phyloP scores from a whole-genome alignment of 2,113 vertebrate genomes.

The Penelope pileata region DNA sequence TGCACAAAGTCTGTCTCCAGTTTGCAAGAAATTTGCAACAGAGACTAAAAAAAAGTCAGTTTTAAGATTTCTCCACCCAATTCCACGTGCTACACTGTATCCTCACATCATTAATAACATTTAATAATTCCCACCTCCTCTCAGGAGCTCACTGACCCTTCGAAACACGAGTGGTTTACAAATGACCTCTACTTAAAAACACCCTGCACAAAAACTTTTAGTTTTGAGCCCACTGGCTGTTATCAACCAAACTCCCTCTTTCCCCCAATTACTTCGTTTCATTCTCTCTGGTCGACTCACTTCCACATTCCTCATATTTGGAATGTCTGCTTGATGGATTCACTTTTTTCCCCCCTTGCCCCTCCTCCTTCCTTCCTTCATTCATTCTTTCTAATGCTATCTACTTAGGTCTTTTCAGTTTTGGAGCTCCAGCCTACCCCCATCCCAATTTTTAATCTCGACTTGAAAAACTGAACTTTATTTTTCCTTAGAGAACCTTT shows the following conservation, averaged over 20 bases:
- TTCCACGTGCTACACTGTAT: accelerated
- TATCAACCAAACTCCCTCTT: not conserved
- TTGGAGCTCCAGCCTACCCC: constrained; percentile 3
- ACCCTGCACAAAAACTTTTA: not conserved
- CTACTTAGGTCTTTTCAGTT: constrained; percentile 29
- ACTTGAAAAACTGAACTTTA: not conserved
- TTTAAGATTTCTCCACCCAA: not conserved
- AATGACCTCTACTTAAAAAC: not conserved
- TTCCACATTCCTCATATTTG: constrained; percentile 60
- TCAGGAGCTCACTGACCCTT: not conserved
- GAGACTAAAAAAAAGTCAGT: not conserved
- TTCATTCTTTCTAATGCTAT: constrained; percentile 26
- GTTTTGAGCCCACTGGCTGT: not conserved
- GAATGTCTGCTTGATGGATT: constrained; percentile 65
- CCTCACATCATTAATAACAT: not conserved
- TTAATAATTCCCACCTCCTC: not conserved
- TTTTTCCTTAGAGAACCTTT: not conserved
- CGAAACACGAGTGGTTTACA: not conserved
- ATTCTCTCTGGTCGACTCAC: constrained; percentile 53
- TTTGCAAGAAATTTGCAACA: not conserved
- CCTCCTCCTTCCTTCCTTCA: constrained; percentile 28
- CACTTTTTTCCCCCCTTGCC: constrained; percentile 2
- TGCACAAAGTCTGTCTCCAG: accelerated
- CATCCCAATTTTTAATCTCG: not conserved
- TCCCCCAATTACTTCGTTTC: constrained; percentile 7